These are phyloP conservation scores for Ardeotis arabs DNA, from an alignment of 2,113 vertebrate genomes.

Conservation along the genomic window DNA sequence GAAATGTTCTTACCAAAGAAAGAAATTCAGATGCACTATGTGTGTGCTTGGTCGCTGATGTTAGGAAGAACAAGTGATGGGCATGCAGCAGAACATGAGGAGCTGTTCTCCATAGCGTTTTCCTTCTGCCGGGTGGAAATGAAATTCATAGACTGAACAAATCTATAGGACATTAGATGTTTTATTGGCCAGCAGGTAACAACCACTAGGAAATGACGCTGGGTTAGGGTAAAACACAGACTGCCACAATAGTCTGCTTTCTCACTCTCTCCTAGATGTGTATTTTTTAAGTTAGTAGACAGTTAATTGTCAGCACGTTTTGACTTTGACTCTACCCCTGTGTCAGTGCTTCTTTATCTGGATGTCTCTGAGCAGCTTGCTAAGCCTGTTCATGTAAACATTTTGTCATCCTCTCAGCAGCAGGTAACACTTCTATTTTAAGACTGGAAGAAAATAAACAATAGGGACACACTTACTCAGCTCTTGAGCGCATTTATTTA, in stretches of 20 bases:
- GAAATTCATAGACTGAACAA: not conserved
- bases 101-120: not conserved
- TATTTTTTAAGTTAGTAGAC: not conserved
- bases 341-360: not conserved
- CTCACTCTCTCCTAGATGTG: not conserved
- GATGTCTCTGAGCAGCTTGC: not conserved
- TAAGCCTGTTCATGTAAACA: not conserved
- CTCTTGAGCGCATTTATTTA: not conserved
- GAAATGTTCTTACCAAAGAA: not conserved
- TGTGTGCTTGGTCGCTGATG: not conserved
- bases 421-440: not conserved
- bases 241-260: not conserved
- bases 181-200: not conserved
- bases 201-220: not conserved
- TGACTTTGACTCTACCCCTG: not conserved
- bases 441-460: not conserved
- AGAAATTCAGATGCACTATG: not conserved
- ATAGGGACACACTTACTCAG: not conserved
- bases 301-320: not conserved
- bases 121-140: not conserved
- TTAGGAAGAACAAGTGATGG: not conserved
- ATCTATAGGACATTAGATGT: not conserved
- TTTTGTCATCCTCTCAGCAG: not conserved
- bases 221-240: not conserved
- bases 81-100: not conserved